A percentile compares a stretch with the other conserved stretches of the same genome.
Conservation (phyloP, 2,113 vertebrate species). For the Columbina picui region DNA sequence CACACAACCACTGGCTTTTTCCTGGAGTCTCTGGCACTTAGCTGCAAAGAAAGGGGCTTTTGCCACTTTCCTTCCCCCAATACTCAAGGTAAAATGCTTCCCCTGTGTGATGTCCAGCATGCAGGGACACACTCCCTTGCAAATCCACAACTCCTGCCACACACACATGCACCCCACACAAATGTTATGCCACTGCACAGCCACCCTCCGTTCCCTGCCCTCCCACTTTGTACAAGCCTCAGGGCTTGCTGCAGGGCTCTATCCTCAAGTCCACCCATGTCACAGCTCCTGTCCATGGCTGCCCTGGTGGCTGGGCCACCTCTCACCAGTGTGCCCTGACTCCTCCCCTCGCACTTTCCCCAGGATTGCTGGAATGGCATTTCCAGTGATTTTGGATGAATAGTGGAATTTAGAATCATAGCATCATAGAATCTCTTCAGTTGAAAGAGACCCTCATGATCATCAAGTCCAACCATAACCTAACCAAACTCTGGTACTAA, state of each 20-base stretch:
- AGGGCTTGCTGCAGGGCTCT: rapidly evolving
- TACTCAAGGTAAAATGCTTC: background rate
- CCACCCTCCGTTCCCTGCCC: background rate
- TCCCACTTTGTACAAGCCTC: rapidly evolving
- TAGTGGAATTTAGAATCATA: background rate
- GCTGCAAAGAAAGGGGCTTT: background rate
- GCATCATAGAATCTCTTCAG: too few species aligned
- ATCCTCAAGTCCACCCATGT: background rate
- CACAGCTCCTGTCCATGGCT: background rate
- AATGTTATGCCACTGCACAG: rapidly evolving
- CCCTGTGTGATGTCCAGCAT: background rate
- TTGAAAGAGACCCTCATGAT: too few species aligned
- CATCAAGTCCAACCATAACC: too few species aligned
- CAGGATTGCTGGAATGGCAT: background rate
- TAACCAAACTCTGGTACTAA: too few species aligned
- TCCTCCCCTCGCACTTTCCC: background rate
- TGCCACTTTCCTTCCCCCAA: background rate
- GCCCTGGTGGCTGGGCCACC: background rate
- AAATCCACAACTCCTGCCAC: background rate
- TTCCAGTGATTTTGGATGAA: background rate
- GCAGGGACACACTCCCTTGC: background rate
- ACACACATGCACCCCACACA: background rate
- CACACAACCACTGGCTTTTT: background rate
- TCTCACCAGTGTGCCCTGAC: rapidly evolving
- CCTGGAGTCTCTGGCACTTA: background rate